Evolutionary conservation across 2,797 vertebrate genomes (phyloP).

Genomic region (Anguilla pacifica): DNA sequence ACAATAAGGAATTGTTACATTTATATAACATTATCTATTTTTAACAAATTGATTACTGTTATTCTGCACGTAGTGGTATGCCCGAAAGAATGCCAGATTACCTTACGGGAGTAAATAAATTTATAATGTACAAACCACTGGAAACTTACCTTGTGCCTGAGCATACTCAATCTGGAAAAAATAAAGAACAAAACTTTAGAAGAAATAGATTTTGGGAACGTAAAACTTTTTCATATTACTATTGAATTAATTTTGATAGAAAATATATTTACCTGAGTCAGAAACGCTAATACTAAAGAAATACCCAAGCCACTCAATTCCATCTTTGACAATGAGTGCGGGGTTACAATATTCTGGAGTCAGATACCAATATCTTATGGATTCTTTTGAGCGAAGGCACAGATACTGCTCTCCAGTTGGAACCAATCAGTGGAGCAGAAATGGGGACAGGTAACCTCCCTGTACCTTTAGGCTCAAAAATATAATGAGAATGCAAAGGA

Average conservation of each 20-base stretch:
- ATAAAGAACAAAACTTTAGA: slow-evolving; percentile 5
- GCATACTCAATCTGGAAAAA: slow-evolving; percentile 26
- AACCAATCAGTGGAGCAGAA: slow-evolving; percentile 72
- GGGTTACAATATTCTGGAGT: slow-evolving; percentile 44
- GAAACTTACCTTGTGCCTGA: slow-evolving; percentile 33
- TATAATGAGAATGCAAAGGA: slow-evolving; percentile 64
- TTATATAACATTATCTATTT: background rate
- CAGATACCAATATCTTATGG: slow-evolving; percentile 55
- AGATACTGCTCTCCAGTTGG: slow-evolving; percentile 56
- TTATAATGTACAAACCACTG: background rate
- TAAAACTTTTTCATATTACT: background rate
- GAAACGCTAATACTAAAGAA: slow-evolving; percentile 55
- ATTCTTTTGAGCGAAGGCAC: slow-evolving; percentile 43
- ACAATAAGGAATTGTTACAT: background rate
- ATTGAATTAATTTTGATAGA: background rate
- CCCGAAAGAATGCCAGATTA: background rate
- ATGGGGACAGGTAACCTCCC: slow-evolving; percentile 62
- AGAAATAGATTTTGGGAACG: slow-evolving; percentile 4
- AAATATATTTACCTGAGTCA: slow-evolving; percentile 66
- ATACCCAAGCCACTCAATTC: slow-evolving; percentile 59
- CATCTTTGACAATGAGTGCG: slow-evolving; percentile 45
- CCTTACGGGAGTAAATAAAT: background rate
- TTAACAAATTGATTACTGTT: background rate
- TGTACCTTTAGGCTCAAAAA: slow-evolving; percentile 60
- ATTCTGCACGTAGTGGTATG: background rate